phyloP scores from a whole-genome alignment of 2,113 vertebrate genomes.

The Pelvicachromis taeniatus region DNA sequence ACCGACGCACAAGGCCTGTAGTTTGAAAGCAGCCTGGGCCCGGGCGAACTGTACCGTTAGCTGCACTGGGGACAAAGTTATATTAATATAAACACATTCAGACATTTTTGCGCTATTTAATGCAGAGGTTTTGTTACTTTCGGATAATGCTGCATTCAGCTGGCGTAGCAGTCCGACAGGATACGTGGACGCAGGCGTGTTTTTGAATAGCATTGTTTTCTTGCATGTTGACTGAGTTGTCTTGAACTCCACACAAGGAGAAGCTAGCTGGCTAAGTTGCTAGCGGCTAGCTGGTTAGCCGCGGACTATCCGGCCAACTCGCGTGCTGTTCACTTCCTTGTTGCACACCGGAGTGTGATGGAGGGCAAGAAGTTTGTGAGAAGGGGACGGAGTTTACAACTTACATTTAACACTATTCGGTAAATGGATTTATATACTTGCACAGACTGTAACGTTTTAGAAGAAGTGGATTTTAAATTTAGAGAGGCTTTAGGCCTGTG shows the following conservation, averaged over 20 bases:
- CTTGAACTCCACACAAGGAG: conserved; percentile 52
- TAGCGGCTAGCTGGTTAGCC: conserved; percentile 27
- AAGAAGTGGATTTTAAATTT: not conserved
- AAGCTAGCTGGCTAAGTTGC: conserved; percentile 38
- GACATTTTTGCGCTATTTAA: not conserved
- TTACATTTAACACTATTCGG: not conserved
- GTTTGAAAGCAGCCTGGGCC: conserved; percentile 59
- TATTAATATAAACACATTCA: conserved; percentile 5
- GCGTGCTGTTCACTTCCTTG: conserved; percentile 69
- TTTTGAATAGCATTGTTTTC: conserved; percentile 34
- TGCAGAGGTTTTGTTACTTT: not conserved
- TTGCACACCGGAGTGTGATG: conserved; percentile 55
- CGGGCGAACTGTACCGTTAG: conserved; percentile 21
- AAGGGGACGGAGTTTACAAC: not conserved
- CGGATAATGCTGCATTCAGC: not conserved
- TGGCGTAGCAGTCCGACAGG: not conserved
- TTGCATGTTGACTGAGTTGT: conserved; percentile 47
- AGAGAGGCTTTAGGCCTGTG: conserved; percentile 23
- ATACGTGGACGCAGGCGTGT: not conserved
- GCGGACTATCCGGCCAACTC: conserved; percentile 22
- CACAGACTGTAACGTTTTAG: not conserved
- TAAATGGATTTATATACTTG: conserved; percentile 9
- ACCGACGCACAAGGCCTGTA: conserved; percentile 57
- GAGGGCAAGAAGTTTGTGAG: conserved; percentile 48
- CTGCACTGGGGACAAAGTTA: conserved; percentile 51